Percentiles rank a stretch among this genome's conserved stretches.
Conservation (phyloP, 2,888 invertebrate genomes). For the Elysia crispata region DNA sequence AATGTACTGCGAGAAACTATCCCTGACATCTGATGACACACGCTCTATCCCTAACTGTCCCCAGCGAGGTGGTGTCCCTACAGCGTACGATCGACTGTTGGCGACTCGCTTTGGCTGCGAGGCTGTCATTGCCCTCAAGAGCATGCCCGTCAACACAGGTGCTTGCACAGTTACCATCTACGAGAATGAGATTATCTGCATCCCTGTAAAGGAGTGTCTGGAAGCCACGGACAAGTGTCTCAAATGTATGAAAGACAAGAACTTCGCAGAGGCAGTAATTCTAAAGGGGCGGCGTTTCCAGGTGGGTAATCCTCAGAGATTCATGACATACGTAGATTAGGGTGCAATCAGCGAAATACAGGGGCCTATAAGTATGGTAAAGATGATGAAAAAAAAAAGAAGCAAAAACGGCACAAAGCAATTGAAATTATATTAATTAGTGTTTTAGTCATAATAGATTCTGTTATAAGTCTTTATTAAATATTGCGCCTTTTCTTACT, state of each 20-base stretch:
- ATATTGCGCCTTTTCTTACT: too few species aligned
- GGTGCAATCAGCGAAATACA: too few species aligned
- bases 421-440: too few species aligned
- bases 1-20: too few species aligned
- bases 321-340: too few species aligned
- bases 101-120: conserved; percentile 40
- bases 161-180: conserved; percentile 10
- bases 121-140: conserved; percentile 24
- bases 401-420: too few species aligned
- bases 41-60: too few species aligned
- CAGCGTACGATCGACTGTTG: conserved; percentile 39
- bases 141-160: neutral
- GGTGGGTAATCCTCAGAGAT: neutral
- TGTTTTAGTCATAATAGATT: too few species aligned
- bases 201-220: neutral
- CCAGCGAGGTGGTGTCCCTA: conserved; percentile 41
- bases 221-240: neutral
- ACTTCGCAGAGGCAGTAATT: conserved; percentile 18
- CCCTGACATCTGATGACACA: too few species aligned
- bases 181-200: neutral
- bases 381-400: too few species aligned
- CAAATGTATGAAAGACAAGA: neutral
- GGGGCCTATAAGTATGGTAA: too few species aligned
- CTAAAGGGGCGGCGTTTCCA: conserved; percentile 35
- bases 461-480: too few species aligned